These are phyloP conservation scores for Peribatodes rhomboidaria DNA, from an alignment of 2,888 invertebrate genomes.

Conservation along the genomic window DNA sequence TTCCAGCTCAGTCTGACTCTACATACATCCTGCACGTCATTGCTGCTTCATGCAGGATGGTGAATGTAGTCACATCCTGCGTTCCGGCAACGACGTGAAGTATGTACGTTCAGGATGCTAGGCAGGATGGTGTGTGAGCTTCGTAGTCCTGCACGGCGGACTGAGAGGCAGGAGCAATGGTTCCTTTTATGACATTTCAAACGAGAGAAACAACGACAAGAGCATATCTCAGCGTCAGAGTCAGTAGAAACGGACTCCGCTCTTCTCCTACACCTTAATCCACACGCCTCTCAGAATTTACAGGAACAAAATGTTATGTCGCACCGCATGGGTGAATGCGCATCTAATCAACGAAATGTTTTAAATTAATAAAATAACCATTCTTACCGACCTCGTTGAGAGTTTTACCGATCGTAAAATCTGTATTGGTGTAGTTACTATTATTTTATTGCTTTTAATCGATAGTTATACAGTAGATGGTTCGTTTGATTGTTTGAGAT, in stretches of 20 bases:
- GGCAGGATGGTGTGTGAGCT: too few species aligned
- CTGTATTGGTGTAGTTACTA: constrained; percentile 16
- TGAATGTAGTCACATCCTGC: too few species aligned
- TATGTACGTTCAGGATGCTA: too few species aligned
- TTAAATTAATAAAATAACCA: constrained; percentile 34
- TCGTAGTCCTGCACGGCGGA: too few species aligned
- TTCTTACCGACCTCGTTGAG: constrained; percentile 29
- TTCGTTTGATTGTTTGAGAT: constrained; percentile 20
- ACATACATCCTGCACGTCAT: too few species aligned
- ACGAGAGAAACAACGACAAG: too few species aligned
- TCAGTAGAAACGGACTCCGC: not conserved
- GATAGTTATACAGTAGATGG: constrained; percentile 29
- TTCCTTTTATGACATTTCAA: too few species aligned
- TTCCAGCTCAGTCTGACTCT: too few species aligned
- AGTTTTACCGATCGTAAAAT: constrained; percentile 31
- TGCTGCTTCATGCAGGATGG: too few species aligned
- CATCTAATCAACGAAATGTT: constrained; percentile 52
- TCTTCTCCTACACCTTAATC: constrained; percentile 37
- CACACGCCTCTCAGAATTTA: constrained; percentile 40
- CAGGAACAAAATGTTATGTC: constrained; percentile 56
- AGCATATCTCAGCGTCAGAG: too few species aligned
- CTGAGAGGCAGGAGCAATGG: too few species aligned
- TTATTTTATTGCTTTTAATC: constrained; percentile 32
- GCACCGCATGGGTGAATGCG: constrained; percentile 54
- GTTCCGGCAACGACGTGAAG: too few species aligned